These are phyloP conservation scores for Anser brachyrhynchus DNA, from an alignment of 2,113 vertebrate species.

Conservation along the genomic window DNA sequence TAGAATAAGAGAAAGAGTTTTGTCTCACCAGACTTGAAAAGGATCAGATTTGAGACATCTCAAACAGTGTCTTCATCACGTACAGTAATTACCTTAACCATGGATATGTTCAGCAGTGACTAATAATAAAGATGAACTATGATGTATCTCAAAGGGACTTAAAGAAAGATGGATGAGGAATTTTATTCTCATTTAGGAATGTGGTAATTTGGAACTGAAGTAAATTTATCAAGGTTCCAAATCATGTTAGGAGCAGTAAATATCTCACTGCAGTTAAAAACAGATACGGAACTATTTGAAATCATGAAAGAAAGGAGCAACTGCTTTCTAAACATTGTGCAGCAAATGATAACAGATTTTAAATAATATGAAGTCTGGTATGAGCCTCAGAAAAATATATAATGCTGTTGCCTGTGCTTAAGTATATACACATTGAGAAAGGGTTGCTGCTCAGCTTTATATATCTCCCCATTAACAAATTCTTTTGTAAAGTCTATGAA, in stretches of 20 bases:
- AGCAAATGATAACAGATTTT: not conserved
- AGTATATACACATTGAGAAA: not conserved
- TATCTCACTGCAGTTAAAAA: not conserved
- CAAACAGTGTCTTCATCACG: not conserved
- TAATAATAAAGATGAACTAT: constrained; percentile 10
- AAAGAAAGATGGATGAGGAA: not conserved
- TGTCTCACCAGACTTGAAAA: not conserved
- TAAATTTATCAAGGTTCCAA: constrained; percentile 17
- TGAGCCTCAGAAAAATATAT: not conserved
- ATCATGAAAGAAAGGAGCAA: not conserved
- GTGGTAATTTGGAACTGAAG: constrained; percentile 16
- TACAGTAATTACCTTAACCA: constrained; percentile 1
- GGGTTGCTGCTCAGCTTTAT: not conserved
- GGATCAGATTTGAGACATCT: not conserved
- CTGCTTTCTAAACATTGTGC: not conserved
- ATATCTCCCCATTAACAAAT: not conserved
- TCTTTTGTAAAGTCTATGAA: not conserved
- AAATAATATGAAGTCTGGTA: not conserved
- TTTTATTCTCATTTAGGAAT: not conserved
- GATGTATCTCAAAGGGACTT: constrained; percentile 39
- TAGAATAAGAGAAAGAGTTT: not conserved
- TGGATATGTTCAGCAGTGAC: not conserved
- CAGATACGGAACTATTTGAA: not conserved
- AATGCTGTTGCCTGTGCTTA: not conserved
- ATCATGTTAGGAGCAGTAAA: not conserved